These are phyloP conservation scores for Coregonus clupeaformis DNA, from an alignment of 2,113 vertebrate genomes.

Conservation along the genomic window DNA sequence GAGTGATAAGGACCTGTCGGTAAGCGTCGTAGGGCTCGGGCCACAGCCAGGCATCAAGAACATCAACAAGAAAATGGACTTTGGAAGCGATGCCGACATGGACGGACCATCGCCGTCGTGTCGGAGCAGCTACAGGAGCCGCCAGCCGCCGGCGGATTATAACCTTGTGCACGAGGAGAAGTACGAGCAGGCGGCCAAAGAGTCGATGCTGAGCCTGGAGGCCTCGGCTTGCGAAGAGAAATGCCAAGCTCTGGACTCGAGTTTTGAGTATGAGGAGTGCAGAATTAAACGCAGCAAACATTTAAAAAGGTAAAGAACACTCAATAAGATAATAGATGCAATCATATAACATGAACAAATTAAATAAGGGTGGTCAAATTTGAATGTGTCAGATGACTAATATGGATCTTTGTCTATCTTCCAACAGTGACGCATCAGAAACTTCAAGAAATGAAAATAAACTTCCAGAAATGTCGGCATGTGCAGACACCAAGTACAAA, in stretches of 20 bases:
- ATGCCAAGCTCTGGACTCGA: constrained; percentile 76
- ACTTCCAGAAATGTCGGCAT: constrained; percentile 85
- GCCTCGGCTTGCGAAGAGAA: constrained; percentile 76
- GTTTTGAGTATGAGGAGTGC: constrained; percentile 69
- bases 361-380: too few relatives aligned
- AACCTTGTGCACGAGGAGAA: constrained; percentile 92
- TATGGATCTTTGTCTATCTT: constrained; percentile 26
- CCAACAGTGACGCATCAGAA: constrained; percentile 81
- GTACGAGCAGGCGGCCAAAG: constrained; percentile 80
- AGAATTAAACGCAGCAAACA: constrained; percentile 72
- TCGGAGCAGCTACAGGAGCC: constrained; percentile 86
- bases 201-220: constrained; percentile 64
- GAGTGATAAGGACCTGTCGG: constrained; percentile 85
- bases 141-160: constrained; percentile 89
- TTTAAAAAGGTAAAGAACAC: constrained; percentile 83
- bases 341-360: background rate
- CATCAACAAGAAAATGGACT: constrained; percentile 96
- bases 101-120: constrained; percentile 77
- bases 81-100: constrained; percentile 72
- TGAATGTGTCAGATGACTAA: constrained; percentile 24
- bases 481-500: constrained; percentile 97
- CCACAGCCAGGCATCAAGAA: constrained; percentile 91
- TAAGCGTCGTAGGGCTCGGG: constrained; percentile 75
- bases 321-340: background rate
- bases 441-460: constrained; percentile 83